phyloP scores from a whole-genome alignment of 2,797 vertebrate genomes.

The Phaenicophaeus curvirostris region DNA sequence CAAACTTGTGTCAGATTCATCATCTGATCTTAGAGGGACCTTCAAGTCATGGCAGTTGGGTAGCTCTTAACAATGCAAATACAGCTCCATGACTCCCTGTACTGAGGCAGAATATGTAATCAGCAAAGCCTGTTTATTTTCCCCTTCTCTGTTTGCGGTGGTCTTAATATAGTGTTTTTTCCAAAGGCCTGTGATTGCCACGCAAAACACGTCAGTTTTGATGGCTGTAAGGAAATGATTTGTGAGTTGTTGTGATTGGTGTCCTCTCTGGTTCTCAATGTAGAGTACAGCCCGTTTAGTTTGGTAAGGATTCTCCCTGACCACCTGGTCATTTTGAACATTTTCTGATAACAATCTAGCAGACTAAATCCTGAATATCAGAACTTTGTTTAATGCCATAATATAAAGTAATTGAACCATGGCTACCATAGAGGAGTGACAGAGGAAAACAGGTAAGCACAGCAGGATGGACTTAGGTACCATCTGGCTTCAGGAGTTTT shows the following conservation, averaged over 20 bases:
- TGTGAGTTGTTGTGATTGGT: not conserved
- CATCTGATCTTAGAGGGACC: not conserved
- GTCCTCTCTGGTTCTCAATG: not conserved
- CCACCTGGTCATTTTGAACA: not conserved
- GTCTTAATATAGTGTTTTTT: not conserved
- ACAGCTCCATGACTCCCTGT: not conserved
- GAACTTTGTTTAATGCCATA: not conserved
- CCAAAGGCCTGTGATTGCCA: not conserved
- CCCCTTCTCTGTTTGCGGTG: not conserved
- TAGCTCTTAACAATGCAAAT: not conserved
- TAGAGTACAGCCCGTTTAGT: not conserved
- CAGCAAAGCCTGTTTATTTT: not conserved
- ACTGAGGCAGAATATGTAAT: not conserved
- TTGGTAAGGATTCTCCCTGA: not conserved
- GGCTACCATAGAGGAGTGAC: not conserved
- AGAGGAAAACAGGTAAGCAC: constrained; percentile 32
- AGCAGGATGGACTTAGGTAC: not conserved
- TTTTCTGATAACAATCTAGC: not conserved
- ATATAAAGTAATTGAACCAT: not conserved
- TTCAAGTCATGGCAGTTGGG: not conserved
- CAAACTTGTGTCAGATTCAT: not conserved
- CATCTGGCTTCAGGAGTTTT: not conserved
- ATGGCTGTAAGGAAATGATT: not conserved
- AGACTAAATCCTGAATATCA: not conserved
- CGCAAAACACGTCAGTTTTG: fast-evolving